A percentile compares a stretch with the other conserved stretches of the same genome.
These are phyloP conservation scores for Amphiprion ocellaris DNA, from an alignment of 2,113 vertebrate genomes.

Conservation along the genomic window DNA sequence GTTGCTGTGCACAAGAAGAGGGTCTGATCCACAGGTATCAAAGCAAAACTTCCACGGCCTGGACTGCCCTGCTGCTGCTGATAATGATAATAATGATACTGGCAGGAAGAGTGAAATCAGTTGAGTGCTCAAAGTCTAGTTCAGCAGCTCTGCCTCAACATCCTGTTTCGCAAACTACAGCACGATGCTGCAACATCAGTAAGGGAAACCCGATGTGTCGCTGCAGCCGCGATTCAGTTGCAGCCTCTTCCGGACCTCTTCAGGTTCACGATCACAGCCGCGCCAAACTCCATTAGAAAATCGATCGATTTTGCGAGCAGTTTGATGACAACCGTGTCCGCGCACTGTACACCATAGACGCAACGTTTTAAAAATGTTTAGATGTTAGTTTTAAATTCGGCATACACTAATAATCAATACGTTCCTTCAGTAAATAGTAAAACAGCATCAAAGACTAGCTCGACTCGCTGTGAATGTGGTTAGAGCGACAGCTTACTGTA, in stretches of 20 bases:
- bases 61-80: no score
- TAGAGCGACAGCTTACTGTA: background rate
- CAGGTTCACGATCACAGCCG: background rate
- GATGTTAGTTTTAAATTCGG: constrained; percentile 1
- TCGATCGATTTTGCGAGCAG: fast-evolving
- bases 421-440: background rate
- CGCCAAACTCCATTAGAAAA: background rate
- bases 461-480: background rate
- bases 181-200: constrained; percentile 69
- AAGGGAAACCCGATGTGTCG: constrained; percentile 55
- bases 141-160: constrained; percentile 58
- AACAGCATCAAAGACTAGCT: background rate
- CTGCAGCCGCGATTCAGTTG: constrained; percentile 41
- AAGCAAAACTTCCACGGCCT: no score
- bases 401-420: background rate
- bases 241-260: constrained; percentile 48
- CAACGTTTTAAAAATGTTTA: no score
- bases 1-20: no score
- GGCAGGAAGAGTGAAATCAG: background rate
- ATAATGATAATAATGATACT: no score
- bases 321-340: background rate
- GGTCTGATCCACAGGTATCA: no score
- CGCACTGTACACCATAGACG: no score
- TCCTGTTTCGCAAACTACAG: constrained; percentile 76
- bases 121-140: background rate